A percentile compares a stretch with the other conserved stretches of the same genome.
Evolutionary conservation across 2,888 invertebrate species (phyloP).

Genomic region (Drosophila meridiana): DNA sequence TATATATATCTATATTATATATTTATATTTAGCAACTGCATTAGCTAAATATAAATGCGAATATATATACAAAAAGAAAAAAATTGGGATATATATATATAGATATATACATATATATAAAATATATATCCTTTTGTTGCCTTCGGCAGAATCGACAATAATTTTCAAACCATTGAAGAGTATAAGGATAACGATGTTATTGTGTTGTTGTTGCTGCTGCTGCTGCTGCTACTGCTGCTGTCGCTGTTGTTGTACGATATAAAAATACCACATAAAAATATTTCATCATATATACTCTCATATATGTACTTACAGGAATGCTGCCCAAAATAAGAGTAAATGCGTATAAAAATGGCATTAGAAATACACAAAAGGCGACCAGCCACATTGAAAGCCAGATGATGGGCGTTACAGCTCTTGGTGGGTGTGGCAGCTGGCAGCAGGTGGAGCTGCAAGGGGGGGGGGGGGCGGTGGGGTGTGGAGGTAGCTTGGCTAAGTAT

Average conservation of each 20-base stretch:
- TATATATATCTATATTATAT: not conserved
- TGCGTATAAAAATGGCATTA: constrained; percentile 80
- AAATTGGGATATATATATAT: not conserved
- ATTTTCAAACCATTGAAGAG: constrained; percentile 58
- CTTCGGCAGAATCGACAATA: constrained; percentile 49
- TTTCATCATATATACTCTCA: constrained; percentile 46
- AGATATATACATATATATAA: not conserved
- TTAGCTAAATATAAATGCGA: constrained; percentile 8
- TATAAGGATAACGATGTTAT: constrained; percentile 50
- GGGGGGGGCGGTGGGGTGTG: not conserved
- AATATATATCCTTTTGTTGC: constrained; percentile 43
- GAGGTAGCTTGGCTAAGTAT: constrained; percentile 1
- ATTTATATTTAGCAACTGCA: constrained; percentile 2
- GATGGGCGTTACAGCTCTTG: constrained; percentile 26
- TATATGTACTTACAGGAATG: constrained; percentile 66
- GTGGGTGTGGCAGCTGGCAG: constrained; percentile 2
- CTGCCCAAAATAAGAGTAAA: constrained; percentile 56
- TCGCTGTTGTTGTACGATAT: constrained; percentile 51
- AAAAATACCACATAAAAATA: constrained; percentile 67
- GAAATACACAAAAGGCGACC: constrained; percentile 69
- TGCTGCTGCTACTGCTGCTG: constrained; percentile 21
- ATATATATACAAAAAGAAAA: not conserved
- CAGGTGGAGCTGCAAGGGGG: not conserved
- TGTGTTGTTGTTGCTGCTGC: constrained; percentile 23
- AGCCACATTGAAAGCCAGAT: constrained; percentile 46